These are phyloP conservation scores for Schizopygopsis malacanthus DNA, from an alignment of 2,797 vertebrate genomes.

Conservation along the genomic window DNA sequence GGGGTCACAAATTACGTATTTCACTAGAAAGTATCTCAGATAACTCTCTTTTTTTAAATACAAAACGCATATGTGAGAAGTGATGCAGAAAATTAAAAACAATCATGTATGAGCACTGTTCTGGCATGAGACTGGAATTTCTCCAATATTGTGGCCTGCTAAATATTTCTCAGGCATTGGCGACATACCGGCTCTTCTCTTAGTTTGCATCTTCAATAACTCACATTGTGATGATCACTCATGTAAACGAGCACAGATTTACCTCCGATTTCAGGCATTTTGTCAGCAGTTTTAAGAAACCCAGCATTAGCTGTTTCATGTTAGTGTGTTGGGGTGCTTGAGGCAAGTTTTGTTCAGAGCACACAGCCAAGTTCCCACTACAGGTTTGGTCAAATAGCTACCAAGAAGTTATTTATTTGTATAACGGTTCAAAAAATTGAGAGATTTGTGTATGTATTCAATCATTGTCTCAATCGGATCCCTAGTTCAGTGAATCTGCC, in stretches of 20 bases:
- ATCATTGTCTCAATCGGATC: not conserved
- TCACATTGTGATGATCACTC: not conserved
- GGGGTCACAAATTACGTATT: not conserved
- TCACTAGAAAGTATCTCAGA: no score
- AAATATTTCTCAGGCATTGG: not conserved
- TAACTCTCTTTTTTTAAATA: not conserved
- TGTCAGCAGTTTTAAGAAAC: constrained; percentile 5
- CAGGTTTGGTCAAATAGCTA: not conserved
- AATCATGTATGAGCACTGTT: not conserved
- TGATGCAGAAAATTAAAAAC: not conserved
- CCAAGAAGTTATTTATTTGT: not conserved
- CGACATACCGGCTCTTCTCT: not conserved
- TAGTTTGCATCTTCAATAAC: not conserved
- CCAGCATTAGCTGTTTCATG: not conserved
- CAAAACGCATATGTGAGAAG: no score
- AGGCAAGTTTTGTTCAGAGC: not conserved
- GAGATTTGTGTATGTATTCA: not conserved
- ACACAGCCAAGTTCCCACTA: not conserved
- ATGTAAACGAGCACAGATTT: not conserved
- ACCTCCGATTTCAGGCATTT: not conserved
- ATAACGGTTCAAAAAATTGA: not conserved
- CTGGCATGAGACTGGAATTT: not conserved
- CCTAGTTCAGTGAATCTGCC: not conserved
- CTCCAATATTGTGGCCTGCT: not conserved
- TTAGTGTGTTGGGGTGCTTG: not conserved